These are phyloP conservation scores for Aphelocoma californica DNA, from an alignment of 2,797 vertebrate species.

Conservation along the genomic window DNA sequence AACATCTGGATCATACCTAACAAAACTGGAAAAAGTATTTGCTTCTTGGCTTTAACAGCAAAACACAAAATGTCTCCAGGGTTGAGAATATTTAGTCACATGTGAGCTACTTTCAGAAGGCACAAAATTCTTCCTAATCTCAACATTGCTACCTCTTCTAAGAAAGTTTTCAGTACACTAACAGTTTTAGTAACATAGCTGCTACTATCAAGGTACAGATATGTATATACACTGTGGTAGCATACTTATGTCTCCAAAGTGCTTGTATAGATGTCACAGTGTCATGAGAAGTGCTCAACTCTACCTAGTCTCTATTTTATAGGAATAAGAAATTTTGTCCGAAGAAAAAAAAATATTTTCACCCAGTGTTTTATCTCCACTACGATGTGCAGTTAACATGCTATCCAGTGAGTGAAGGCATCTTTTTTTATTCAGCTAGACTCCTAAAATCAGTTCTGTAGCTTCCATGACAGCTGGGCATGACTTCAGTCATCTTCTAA, in stretches of 20 bases:
- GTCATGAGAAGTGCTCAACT: background rate
- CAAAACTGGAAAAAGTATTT: background rate
- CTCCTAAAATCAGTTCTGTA: background rate
- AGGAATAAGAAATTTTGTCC: background rate
- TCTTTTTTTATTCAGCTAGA: background rate
- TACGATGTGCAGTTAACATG: background rate
- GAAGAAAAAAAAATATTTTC: background rate
- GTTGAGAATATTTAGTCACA: background rate
- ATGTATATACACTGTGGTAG: background rate
- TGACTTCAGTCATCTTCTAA: background rate
- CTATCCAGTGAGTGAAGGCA: background rate
- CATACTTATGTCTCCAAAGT: background rate
- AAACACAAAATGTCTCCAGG: background rate
- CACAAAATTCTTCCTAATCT: background rate
- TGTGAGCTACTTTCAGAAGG: background rate
- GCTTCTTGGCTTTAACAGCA: background rate
- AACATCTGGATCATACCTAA: background rate
- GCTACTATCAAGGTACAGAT: background rate
- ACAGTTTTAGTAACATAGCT: background rate
- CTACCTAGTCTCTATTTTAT: background rate
- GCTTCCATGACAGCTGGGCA: background rate
- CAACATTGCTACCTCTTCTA: background rate
- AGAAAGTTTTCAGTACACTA: background rate
- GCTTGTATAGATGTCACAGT: accelerated
- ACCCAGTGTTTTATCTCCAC: background rate